Evolutionary conservation across 2,113 vertebrate genomes (phyloP), one percentile per base, ranked within the genome.

Genomic region (Psephotus haematonotus): DNA sequence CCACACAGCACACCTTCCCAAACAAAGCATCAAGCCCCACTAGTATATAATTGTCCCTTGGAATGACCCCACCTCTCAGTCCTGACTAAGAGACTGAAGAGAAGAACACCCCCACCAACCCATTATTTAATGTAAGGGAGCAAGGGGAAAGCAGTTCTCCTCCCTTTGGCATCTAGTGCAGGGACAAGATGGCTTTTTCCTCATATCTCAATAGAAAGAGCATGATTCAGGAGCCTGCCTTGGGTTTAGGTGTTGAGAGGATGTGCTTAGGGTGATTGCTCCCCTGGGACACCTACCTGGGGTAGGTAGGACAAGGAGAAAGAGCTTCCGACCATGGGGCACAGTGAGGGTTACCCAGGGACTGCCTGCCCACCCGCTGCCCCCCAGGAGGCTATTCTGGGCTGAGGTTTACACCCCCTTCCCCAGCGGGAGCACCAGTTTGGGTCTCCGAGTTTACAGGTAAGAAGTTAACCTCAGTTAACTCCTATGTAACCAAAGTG

Each of bases 81-180:
- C 25, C 53, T 60, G 52, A 28, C 10, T 25, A 49, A 46, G 31
- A 53, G 8, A 44, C 2, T 13, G 19, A 47, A 82, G 17, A 9
- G 8, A 12, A 86, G 82, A 91, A 29, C 31, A 59, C 17, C 10
- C 25, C 4, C 52, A 64, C 23, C 23, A 59, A 59, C 33, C 52
- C 41, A 6, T 23, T 20, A 35, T 53, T 63, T 49, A 60, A 46
- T 3, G 9, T 11, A 49, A 24, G 10, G 43, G 33, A 82, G 29
- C 1, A 19, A 71, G 28, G 35, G 22, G 17, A 49, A 55, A 31
- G 33, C 9, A 10, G 2, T 28, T 71, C 23, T 65, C 33, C 31
- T 63, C 33, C 33, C 53, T 70, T 12, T 60, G 57, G 55, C 2
- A 0, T 16, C 17, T 14, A 14, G 4, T 2, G 9, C 3, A 1